phyloP scores from a whole-genome alignment of 2,797 vertebrate species.

The Poeciliopsis presidionis region DNA sequence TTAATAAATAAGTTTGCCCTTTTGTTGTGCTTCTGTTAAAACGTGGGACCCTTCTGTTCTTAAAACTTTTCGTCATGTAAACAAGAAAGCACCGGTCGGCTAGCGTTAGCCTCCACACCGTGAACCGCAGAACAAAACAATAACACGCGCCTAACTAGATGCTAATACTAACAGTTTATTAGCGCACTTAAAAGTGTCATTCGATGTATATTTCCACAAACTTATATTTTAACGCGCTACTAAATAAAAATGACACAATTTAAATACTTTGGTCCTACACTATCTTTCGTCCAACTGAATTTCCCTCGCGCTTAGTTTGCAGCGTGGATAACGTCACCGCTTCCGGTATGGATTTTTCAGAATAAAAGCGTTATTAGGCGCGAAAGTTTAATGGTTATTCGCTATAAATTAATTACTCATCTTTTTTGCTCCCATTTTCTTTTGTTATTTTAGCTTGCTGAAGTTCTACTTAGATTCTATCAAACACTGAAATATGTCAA shows the following conservation, averaged over 20 bases:
- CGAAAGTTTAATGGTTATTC: background rate
- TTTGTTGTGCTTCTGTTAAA: background rate
- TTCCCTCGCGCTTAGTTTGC: constrained; percentile 22
- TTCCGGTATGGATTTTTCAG: constrained; percentile 36
- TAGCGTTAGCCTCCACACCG: constrained; percentile 28
- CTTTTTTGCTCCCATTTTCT: too few species aligned
- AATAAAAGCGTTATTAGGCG: constrained; percentile 20
- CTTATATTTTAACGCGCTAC: background rate
- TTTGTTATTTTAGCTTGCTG: too few species aligned
- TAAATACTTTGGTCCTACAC: background rate
- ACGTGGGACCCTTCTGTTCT: background rate
- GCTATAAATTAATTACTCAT: too few species aligned
- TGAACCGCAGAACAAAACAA: background rate
- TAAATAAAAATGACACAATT: background rate
- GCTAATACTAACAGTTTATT: accelerated
- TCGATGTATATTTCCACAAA: accelerated
- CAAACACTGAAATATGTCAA: too few species aligned
- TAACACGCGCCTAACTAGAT: background rate
- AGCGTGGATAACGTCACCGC: background rate
- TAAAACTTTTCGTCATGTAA: background rate
- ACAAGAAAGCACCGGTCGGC: constrained; percentile 5
- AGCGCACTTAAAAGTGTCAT: accelerated
- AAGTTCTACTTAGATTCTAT: too few species aligned
- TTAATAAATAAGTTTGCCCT: background rate
- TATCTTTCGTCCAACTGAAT: background rate